Evolutionary conservation across 2,113 vertebrate species (phyloP).

Genomic region (Galbula dea): DNA sequence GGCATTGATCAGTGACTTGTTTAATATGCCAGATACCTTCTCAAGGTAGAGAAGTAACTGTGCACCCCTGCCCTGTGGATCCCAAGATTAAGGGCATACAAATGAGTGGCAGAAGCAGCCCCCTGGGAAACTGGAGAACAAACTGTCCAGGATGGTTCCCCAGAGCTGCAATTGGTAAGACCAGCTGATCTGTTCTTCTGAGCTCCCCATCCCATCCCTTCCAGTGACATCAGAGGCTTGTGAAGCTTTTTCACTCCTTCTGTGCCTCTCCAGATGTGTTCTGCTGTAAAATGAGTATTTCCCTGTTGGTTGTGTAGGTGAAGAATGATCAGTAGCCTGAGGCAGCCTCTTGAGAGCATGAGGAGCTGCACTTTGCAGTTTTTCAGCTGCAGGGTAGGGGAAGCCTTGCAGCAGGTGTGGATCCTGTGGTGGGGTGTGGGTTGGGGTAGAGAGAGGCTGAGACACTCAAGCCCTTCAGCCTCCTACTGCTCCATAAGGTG

Average conservation of each 20-base stretch:
- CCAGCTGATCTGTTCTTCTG: neutral
- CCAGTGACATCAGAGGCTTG: neutral
- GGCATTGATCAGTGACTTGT: neutral
- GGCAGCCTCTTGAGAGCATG: neutral
- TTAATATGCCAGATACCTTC: neutral
- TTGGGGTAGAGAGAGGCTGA: neutral
- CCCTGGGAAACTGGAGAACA: neutral
- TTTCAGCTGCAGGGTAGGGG: neutral
- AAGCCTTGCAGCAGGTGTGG: fast-evolving
- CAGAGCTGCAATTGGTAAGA: neutral
- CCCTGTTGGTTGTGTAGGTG: neutral
- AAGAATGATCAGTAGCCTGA: neutral
- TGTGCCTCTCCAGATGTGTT: neutral
- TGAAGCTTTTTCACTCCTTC: neutral
- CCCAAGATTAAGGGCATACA: fast-evolving
- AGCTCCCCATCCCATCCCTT: neutral
- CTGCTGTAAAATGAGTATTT: neutral
- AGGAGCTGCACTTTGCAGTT: fast-evolving
- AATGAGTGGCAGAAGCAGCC: neutral
- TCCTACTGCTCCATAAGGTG: neutral
- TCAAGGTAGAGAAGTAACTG: neutral
- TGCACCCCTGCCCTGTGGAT: neutral
- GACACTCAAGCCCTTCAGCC: neutral
- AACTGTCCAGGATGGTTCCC: fast-evolving
- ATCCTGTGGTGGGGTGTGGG: neutral